Percentiles rank a stretch among this genome's conserved stretches.
phyloP scores from a whole-genome alignment of 1,140 invertebrate species.

The Heliconius congener region DNA sequence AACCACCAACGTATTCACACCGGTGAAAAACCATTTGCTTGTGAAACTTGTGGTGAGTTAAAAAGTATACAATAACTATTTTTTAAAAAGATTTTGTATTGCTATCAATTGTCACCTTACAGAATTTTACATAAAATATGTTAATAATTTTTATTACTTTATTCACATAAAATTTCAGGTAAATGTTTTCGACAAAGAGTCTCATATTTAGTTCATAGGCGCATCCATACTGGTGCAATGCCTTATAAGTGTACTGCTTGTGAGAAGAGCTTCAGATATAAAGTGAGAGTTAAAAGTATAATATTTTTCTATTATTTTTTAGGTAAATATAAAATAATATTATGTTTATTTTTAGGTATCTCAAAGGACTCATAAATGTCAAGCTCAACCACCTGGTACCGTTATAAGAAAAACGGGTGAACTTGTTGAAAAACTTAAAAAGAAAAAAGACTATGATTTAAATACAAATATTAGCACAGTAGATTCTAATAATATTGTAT shows the following conservation, averaged over 20 bases:
- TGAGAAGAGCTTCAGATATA: constrained; percentile 91
- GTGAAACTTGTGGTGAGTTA: constrained; percentile 91
- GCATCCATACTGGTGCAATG: constrained; percentile 92
- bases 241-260: constrained; percentile 91
- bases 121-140: not conserved
- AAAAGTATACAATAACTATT: not conserved
- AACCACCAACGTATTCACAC: constrained; percentile 94
- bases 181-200: constrained; percentile 93
- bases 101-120: no score
- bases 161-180: constrained; percentile 80
- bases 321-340: not conserved
- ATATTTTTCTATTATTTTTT: not conserved
- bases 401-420: constrained; percentile 79
- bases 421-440: constrained; percentile 78
- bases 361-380: constrained; percentile 90
- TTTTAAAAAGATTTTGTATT: not conserved
- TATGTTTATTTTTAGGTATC: constrained; percentile 83
- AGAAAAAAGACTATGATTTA: constrained; percentile 50
- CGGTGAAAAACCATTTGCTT: constrained; percentile 95
- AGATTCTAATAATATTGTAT: constrained; percentile 15
- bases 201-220: constrained; percentile 91
- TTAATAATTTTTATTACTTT: not conserved
- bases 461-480: constrained; percentile 5
- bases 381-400: constrained; percentile 82
- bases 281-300: constrained; percentile 79